Evolutionary conservation across 1,140 invertebrate species (phyloP).

Genomic region (Lasioglossum baleicum): DNA sequence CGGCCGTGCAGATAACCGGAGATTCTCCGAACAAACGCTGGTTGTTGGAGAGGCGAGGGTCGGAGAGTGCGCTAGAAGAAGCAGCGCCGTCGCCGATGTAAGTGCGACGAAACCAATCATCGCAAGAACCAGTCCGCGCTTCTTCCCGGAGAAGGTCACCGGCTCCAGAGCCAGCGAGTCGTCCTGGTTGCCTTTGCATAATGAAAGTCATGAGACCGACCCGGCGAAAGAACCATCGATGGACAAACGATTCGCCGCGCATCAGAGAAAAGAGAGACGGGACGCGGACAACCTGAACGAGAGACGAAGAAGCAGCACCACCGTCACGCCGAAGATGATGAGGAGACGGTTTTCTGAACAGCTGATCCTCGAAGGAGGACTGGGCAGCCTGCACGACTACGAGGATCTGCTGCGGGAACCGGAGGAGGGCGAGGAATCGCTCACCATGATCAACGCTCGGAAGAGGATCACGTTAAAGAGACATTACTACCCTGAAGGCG

Average conservation of each 20-base stretch:
- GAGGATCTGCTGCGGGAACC: conserved; percentile 56
- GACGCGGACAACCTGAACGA: conserved; percentile 6
- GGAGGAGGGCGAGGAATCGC: conserved; percentile 56
- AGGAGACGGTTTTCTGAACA: conserved; percentile 71
- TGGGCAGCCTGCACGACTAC: conserved; percentile 56
- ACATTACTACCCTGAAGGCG: conserved; percentile 89
- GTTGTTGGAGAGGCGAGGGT: not conserved
- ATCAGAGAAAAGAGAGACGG: not conserved
- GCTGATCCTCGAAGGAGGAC: conserved; percentile 69
- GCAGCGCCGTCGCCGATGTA: conserved; percentile 2
- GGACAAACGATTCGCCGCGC: conserved; percentile 11
- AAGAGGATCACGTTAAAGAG: conserved; percentile 79
- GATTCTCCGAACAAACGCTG: conserved; percentile 62
- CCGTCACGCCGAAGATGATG: conserved; percentile 70
- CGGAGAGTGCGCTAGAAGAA: not conserved
- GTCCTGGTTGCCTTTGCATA: conserved; percentile 3
- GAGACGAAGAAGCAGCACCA: conserved; percentile 37
- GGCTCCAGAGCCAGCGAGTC: not conserved
- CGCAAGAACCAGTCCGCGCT: conserved; percentile 26
- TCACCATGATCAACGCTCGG: conserved; percentile 70
- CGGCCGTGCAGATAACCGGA: conserved; percentile 39
- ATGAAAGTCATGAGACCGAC: conserved; percentile 11
- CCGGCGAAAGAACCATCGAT: conserved; percentile 17
- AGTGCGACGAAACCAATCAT: conserved; percentile 27
- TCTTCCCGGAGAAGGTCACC: conserved; percentile 3